A percentile compares a stretch with the other conserved stretches of the same genome.
These are phyloP conservation scores for Leguminivora glycinivorella DNA, from an alignment of 1,140 invertebrate genomes.

Conservation along the genomic window DNA sequence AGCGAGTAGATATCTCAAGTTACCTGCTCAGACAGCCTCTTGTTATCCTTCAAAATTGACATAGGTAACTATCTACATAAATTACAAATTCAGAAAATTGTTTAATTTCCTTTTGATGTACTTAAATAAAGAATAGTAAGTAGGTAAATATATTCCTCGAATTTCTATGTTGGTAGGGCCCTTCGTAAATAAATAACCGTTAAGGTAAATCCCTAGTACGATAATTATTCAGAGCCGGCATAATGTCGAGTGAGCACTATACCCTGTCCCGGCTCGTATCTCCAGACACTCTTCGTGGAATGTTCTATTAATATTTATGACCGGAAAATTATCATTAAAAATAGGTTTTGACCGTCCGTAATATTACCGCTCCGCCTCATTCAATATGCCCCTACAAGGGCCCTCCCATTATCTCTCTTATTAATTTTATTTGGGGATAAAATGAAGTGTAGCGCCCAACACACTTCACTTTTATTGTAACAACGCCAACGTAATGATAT, in stretches of 20 bases:
- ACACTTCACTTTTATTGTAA: background rate
- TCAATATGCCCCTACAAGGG: slow-evolving; percentile 48
- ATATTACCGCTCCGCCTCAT: slow-evolving; percentile 51
- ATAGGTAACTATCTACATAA: too few species aligned
- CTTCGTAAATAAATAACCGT: background rate
- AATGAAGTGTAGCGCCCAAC: background rate
- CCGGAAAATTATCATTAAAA: slow-evolving; percentile 67
- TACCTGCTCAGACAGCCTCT: background rate
- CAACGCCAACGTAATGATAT: background rate
- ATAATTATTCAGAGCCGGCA: slow-evolving; percentile 18
- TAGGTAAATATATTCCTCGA: background rate
- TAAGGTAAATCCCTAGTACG: slow-evolving; percentile 14
- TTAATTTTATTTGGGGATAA: slow-evolving; percentile 29
- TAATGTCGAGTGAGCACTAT: slow-evolving; percentile 19
- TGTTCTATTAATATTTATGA: slow-evolving; percentile 69
- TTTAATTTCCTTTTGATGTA: background rate
- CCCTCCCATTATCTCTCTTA: slow-evolving; percentile 40
- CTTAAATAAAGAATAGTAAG: background rate
- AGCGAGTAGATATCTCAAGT: background rate
- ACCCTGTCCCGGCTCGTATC: slow-evolving; percentile 41
- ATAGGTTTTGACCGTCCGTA: slow-evolving; percentile 55
- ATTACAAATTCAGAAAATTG: background rate
- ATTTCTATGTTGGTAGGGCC: background rate
- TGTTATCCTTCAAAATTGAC: background rate
- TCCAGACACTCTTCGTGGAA: slow-evolving; percentile 45